Evolutionary conservation across 1,140 invertebrate species (phyloP), one percentile per base, ranked within the genome.

Genomic region (Brachionus sp.): DNA sequence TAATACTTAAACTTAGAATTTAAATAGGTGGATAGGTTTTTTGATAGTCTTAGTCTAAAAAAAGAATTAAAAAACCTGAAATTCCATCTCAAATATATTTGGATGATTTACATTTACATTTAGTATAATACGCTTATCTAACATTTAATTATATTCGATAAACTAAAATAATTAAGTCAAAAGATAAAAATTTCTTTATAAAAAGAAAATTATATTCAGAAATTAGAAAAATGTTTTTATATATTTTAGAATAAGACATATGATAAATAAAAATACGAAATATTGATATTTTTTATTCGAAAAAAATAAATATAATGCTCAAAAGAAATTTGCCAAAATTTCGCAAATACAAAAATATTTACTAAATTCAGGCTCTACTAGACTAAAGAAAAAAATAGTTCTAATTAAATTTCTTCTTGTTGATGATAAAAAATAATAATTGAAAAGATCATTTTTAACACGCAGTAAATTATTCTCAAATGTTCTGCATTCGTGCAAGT

Each of bases 381-480:
- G 50, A 19, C 50, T 7, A 57, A 16, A 23, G 29, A 29, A 29
- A 29, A 29, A 29, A n/a, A n/a, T n/a, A 29, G 29, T 29, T 29
- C 29, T 29, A 29, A 29, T 29, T 29, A 29, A 29, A 57, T 23
- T 19, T 19, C 9, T 9, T 57, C 7, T 0, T 25, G 16, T 25
- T 25, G 19, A 57, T 57, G 16, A 5, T 19, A 23, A 19, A 19
- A 9, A 53, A 23, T 9, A 57, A 57, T 7, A 57, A 57, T 19
- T 19, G 19, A 57, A 33, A 16, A 66, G 44, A 29, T 75, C 23
- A 44, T 75, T 75, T 75, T 75, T 75, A 75, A 75, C 70, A 75
- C 70, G 70, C 70, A 75, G 37, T 75, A 35, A 46, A 75, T 46
- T 46, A 75, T 46, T 75, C 37, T 33, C 33, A 66, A 66, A 25